Evolutionary conservation across 2,888 invertebrate genomes (phyloP).

Genomic region (Heliconius ethilla): DNA sequence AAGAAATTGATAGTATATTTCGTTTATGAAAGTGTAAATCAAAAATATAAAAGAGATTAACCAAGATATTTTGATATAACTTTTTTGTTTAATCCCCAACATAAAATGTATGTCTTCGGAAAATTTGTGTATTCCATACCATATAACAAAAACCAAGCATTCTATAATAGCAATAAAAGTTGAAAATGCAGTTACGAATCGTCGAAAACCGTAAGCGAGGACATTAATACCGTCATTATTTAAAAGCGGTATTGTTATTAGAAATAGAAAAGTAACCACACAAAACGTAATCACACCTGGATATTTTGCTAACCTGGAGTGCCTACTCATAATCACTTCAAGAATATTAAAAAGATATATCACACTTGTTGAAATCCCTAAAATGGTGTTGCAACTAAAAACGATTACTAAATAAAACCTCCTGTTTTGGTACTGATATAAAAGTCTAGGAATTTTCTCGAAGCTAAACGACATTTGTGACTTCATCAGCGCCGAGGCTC

Average conservation of each 20-base stretch:
- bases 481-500: conserved; percentile 49
- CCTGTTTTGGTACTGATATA: conserved; percentile 55
- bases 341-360: conserved; percentile 56
- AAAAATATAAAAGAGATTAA: conserved; percentile 52
- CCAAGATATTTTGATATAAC: conserved; percentile 62
- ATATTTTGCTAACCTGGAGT: conserved; percentile 52
- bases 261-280: conserved; percentile 51
- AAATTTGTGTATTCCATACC: conserved; percentile 69
- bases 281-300: conserved; percentile 57
- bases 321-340: conserved; percentile 54
- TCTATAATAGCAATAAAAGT: conserved; percentile 58
- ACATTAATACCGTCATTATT: conserved; percentile 53
- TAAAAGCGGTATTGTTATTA: conserved; percentile 60
- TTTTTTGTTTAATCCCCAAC: conserved; percentile 67
- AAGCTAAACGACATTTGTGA: conserved; percentile 55
- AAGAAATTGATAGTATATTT: conserved; percentile 46
- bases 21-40: conserved; percentile 53
- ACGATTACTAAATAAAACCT: conserved; percentile 57
- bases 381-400: conserved; percentile 55
- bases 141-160: conserved; percentile 62
- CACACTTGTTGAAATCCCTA: conserved; percentile 54
- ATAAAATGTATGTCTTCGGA: conserved; percentile 76
- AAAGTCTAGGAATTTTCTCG: conserved; percentile 64
- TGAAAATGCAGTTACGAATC: conserved; percentile 48
- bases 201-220: conserved; percentile 50